A percentile compares a stretch with the other conserved stretches of the same genome.
Conservation (phyloP, 2,797 vertebrate species). For the Onychomys torridus region DNA sequence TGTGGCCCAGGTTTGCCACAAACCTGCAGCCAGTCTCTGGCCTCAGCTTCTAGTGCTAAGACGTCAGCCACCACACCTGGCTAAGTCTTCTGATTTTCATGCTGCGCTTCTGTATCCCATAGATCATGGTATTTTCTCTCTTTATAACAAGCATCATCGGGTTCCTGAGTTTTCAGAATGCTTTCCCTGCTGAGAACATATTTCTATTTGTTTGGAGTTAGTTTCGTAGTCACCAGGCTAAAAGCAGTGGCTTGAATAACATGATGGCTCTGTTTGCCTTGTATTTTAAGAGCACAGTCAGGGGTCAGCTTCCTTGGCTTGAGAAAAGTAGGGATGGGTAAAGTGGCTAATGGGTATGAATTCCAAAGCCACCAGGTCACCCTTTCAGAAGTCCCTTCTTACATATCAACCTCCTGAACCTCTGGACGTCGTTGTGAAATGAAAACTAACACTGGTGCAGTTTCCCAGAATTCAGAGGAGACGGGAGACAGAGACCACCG, state of each 20-base stretch:
- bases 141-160: neutral
- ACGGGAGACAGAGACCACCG: neutral
- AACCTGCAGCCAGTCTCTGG: neutral
- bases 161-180: neutral
- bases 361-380: neutral
- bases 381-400: neutral
- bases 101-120: neutral
- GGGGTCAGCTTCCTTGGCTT: neutral
- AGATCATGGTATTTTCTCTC: neutral
- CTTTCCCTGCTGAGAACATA: neutral
- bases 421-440: neutral
- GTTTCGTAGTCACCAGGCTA: neutral
- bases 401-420: neutral
- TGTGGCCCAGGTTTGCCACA: neutral
- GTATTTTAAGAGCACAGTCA: neutral
- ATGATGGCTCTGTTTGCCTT: neutral
- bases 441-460: neutral
- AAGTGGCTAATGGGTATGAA: neutral
- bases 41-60: neutral
- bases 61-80: too few species aligned
- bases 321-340: neutral
- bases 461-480: neutral
- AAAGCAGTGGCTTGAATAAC: neutral
- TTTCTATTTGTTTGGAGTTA: conserved; percentile 35
- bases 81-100: neutral